Conservation (phyloP, 2,113 vertebrate genomes). For the Nettapus auritus region DNA sequence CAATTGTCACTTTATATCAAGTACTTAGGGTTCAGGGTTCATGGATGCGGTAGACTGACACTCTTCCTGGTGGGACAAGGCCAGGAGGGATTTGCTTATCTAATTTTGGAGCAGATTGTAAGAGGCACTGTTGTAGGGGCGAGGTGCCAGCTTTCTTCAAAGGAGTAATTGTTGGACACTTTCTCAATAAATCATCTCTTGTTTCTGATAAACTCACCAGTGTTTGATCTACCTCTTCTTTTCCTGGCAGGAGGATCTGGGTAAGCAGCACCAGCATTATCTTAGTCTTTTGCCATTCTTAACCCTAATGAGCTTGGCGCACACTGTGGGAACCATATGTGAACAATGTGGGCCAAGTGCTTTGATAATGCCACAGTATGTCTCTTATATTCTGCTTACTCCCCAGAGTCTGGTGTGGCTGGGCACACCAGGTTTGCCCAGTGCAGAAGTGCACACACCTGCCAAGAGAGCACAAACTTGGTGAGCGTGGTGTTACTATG, state of each 20-base stretch:
- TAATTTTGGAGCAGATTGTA: conserved; percentile 43
- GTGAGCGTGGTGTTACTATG: background rate
- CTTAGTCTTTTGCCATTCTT: background rate
- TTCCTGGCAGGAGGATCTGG: background rate
- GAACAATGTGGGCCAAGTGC: background rate
- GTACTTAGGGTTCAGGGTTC: background rate
- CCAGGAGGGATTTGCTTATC: conserved; percentile 51
- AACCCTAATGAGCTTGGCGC: background rate
- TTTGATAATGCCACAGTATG: background rate
- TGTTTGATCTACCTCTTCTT: conserved; percentile 31
- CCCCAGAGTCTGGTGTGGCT: background rate
- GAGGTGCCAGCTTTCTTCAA: conserved; percentile 35
- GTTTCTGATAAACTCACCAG: conserved; percentile 41
- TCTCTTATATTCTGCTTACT: rapidly evolving
- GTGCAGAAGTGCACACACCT: rapidly evolving
- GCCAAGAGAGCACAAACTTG: background rate
- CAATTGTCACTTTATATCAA: background rate
- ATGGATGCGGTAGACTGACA: background rate
- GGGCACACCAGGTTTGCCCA: background rate
- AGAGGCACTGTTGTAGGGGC: background rate
- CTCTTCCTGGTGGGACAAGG: conserved; percentile 34
- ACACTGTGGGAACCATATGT: background rate
- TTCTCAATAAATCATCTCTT: conserved; percentile 52
- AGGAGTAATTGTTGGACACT: conserved; percentile 40
- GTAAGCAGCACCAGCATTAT: background rate